Conservation (phyloP, 2,888 invertebrate genomes). For the Drosophila maculinotata region DNA sequence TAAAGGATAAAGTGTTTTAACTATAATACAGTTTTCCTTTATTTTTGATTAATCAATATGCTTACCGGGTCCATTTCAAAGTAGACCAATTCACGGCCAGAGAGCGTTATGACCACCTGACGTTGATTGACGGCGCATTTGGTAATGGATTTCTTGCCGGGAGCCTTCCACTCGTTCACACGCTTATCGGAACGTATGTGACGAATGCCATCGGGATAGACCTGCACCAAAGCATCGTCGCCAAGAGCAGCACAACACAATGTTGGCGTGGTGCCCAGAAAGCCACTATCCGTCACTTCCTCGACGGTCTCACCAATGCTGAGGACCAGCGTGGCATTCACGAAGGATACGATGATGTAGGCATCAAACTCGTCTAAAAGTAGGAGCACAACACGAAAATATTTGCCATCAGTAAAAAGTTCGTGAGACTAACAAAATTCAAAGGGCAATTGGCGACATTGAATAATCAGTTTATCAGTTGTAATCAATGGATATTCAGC, state of each 20-base stretch:
- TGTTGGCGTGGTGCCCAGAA: conserved; percentile 99
- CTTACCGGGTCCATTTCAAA: conserved; percentile 99
- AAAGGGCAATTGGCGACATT: conserved; percentile 54
- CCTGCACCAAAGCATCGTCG: conserved; percentile 98
- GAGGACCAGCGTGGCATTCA: conserved; percentile 97
- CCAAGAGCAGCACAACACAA: conserved; percentile 99
- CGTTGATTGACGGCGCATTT: conserved; percentile 99
- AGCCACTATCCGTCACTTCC: conserved; percentile 99
- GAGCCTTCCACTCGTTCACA: conserved; percentile 99
- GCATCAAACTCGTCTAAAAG: conserved; percentile 89
- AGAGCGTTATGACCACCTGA: conserved; percentile 98
- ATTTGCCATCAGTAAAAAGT: conserved; percentile 23
- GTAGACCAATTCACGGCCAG: conserved; percentile 98
- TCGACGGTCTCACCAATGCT: conserved; percentile 99
- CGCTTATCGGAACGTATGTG: conserved; percentile 99
- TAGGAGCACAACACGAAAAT: conserved; percentile 43
- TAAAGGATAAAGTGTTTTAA: background rate
- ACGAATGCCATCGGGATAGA: conserved; percentile 99
- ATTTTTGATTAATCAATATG: conserved; percentile 46
- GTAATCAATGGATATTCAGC: conserved; percentile 87
- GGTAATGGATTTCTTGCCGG: conserved; percentile 98
- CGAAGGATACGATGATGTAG: conserved; percentile 99
- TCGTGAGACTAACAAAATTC: background rate
- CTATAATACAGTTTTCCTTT: background rate
- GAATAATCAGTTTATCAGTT: conserved; percentile 83